These are phyloP conservation scores for Whitmania pigra DNA, from an alignment of 1,140 invertebrate genomes.

Conservation along the genomic window DNA sequence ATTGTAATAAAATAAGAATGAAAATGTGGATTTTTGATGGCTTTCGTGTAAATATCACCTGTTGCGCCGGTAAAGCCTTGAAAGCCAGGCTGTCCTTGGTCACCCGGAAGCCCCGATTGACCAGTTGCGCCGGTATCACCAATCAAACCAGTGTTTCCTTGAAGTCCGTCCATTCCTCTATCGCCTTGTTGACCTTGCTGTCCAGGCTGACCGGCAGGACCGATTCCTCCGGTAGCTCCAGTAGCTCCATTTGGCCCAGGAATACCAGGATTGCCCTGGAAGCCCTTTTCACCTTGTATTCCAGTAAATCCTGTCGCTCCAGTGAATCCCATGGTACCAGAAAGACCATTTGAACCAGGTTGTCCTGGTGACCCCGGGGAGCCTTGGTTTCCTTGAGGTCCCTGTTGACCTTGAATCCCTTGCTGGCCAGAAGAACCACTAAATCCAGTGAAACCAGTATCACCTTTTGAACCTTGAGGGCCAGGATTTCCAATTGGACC, in stretches of 20 bases:
- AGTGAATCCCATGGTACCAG: not conserved
- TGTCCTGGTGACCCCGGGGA: not conserved
- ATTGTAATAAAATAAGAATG: too few relatives aligned
- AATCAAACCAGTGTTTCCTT: constrained; percentile 13
- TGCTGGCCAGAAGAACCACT: not conserved
- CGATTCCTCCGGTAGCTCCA: not conserved
- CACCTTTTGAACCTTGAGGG: constrained; percentile 17
- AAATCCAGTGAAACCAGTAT: constrained; percentile 21
- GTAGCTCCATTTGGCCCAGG: not conserved
- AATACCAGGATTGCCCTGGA: not conserved
- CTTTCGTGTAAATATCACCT: constrained; percentile 16
- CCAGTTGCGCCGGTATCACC: constrained; percentile 17
- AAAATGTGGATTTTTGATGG: too few relatives aligned
- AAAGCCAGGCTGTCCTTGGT: constrained; percentile 44
- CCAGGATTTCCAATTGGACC: not conserved
- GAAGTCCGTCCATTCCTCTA: constrained; percentile 4
- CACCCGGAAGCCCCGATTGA: constrained; percentile 45
- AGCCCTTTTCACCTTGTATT: not conserved
- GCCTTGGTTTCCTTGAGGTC: not conserved
- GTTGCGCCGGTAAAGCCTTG: constrained; percentile 15
- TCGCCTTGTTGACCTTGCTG: constrained; percentile 11
- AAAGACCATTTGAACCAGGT: not conserved
- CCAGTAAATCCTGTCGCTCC: constrained; percentile 1
- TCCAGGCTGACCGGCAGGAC: constrained; percentile 15
- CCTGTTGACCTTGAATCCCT: not conserved